A percentile compares a stretch with the other conserved stretches of the same genome.
These are phyloP conservation scores for Arctia plantaginis DNA, from an alignment of 2,888 invertebrate species.

Conservation along the genomic window DNA sequence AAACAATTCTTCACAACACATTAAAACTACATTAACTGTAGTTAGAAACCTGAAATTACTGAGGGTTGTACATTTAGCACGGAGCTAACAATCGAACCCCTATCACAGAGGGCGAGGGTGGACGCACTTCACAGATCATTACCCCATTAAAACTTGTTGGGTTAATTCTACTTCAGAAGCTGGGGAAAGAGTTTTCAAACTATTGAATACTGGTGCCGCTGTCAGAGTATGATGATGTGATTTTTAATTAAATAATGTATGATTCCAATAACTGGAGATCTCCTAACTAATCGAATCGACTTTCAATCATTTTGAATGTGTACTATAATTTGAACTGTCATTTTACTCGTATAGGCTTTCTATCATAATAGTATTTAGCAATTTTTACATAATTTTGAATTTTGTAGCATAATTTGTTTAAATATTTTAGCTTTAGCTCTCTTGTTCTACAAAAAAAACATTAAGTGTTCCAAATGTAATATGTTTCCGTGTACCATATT, in stretches of 20 bases:
- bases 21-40: conserved; percentile 18
- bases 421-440: too few relatives aligned
- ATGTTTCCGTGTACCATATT: too few relatives aligned
- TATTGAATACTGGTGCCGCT: conserved; percentile 4
- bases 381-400: too few relatives aligned
- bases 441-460: too few relatives aligned
- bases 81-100: conserved; percentile 45
- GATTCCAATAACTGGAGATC: not conserved
- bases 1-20: conserved; percentile 10
- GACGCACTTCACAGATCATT: conserved; percentile 60
- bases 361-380: too few relatives aligned
- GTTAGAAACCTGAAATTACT: conserved; percentile 34
- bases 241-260: not conserved
- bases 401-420: too few relatives aligned
- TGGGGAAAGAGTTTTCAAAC: not conserved
- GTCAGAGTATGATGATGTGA: not conserved
- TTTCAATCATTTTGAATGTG: too few relatives aligned
- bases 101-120: conserved; percentile 22
- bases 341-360: too few relatives aligned
- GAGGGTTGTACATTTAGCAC: conserved; percentile 35
- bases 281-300: too few relatives aligned
- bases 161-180: conserved; percentile 46
- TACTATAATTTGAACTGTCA: too few relatives aligned
- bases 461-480: too few relatives aligned
- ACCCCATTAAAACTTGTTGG: conserved; percentile 60